These are phyloP conservation scores for Tenthredo notha DNA, from an alignment of 2,888 invertebrate species.

Conservation along the genomic window DNA sequence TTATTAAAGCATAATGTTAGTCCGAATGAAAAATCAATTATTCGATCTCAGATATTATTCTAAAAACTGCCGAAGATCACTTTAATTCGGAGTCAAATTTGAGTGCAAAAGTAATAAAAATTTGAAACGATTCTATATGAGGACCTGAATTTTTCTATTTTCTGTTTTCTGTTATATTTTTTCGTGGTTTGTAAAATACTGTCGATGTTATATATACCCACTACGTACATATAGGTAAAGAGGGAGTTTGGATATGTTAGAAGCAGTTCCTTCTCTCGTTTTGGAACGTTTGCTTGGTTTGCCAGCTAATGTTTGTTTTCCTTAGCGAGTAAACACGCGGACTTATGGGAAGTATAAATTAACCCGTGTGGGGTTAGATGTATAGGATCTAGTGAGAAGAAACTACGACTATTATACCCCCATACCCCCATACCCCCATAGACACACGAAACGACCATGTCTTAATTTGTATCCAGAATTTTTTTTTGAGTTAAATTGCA, in stretches of 20 bases:
- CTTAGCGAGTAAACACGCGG: conserved; percentile 30
- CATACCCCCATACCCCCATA: neutral
- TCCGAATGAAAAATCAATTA: no score
- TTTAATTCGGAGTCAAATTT: no score
- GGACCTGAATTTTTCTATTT: neutral
- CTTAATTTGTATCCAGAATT: neutral
- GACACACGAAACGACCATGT: neutral
- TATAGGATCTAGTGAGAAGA: neutral
- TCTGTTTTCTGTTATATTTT: neutral
- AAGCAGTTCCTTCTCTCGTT: neutral
- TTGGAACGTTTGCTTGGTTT: conserved; percentile 13
- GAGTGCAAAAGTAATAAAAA: no score
- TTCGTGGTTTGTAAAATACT: neutral
- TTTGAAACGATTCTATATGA: no score
- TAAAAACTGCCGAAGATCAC: no score
- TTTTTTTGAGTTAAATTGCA: neutral
- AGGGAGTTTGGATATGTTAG: neutral
- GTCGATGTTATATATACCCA: no score
- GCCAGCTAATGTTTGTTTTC: conserved; percentile 15
- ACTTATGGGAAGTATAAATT: conserved; percentile 37
- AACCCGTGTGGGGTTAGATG: conserved; percentile 21
- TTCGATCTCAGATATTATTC: no score
- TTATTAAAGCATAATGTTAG: no score
- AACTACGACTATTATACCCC: neutral
- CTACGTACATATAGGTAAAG: no score